A percentile compares a stretch with the other conserved stretches of the same genome.
Conservation (phyloP, 2,888 invertebrate species). For the Lutraria lutraria region DNA sequence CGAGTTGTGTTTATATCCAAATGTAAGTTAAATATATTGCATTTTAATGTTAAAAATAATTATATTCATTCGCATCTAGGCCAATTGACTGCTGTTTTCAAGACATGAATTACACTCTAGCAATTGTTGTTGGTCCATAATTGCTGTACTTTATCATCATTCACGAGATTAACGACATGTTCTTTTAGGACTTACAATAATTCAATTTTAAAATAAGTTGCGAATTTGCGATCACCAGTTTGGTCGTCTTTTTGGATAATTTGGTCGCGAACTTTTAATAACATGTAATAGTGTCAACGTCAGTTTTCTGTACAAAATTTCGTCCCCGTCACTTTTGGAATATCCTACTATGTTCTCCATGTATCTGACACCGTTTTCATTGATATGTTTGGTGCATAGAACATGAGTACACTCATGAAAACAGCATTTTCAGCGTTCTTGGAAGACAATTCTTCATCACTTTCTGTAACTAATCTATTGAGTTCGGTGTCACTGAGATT, state of each 20-base stretch:
- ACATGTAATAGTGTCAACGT: not conserved
- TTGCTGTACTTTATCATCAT: not conserved
- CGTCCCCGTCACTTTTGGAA: not conserved
- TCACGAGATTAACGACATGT: slow-evolving; percentile 21
- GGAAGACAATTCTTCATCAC: too few species aligned
- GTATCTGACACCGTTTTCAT: slow-evolving; percentile 46
- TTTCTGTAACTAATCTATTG: not conserved
- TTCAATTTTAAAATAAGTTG: not conserved
- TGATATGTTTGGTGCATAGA: slow-evolving; percentile 53
- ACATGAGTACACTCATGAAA: slow-evolving; percentile 9
- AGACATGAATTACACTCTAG: slow-evolving; percentile 39
- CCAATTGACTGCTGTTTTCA: slow-evolving; percentile 34
- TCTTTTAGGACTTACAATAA: slow-evolving; percentile 19
- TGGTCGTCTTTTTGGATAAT: not conserved
- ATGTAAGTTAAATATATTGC: too few species aligned
- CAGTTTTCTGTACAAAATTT: not conserved
- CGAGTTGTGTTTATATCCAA: too few species aligned
- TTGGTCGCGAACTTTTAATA: not conserved
- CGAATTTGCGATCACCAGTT: not conserved
- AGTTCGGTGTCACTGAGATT: not conserved
- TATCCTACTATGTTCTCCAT: slow-evolving; percentile 36
- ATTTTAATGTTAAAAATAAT: too few species aligned
- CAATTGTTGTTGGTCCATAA: slow-evolving; percentile 51
- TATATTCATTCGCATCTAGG: too few species aligned
- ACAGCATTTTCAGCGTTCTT: too few species aligned